A percentile compares a stretch with the other conserved stretches of the same genome.
These are phyloP conservation scores for Acleris literana DNA, from an alignment of 2,888 invertebrate genomes.

Conservation along the genomic window DNA sequence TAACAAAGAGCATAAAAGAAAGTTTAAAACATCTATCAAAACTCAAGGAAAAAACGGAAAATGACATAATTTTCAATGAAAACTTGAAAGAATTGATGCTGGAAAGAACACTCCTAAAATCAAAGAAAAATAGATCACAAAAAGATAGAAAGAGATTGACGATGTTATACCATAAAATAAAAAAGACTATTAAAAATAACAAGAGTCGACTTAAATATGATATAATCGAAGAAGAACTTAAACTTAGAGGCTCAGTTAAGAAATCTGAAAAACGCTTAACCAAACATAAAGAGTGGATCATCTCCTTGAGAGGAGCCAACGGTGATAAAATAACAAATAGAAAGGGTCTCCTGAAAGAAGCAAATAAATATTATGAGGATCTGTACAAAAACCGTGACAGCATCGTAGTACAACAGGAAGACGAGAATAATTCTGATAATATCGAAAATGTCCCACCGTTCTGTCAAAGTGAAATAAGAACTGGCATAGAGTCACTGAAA, in stretches of 20 bases:
- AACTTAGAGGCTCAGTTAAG: neutral
- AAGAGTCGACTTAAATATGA: neutral
- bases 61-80: neutral
- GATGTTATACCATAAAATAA: neutral
- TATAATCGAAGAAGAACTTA: neutral
- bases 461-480: too few relatives aligned
- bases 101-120: neutral
- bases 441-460: too few relatives aligned
- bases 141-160: neutral
- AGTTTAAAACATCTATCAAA: conserved; percentile 1
- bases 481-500: conserved; percentile 4
- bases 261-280: neutral
- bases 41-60: neutral
- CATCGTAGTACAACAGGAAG: neutral
- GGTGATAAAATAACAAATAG: conserved; percentile 2
- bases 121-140: neutral
- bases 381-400: conserved; percentile 1
- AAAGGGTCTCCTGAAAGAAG: neutral
- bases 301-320: neutral
- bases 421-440: neutral
- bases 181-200: neutral
- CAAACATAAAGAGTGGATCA: conserved; percentile 1
- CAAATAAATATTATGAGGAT: neutral
- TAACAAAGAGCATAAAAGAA: neutral
- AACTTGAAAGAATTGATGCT: neutral